Base-by-base conservation (phyloP, 2,113 vertebrate species). In the Mystacornis crossleyi region DNA sequence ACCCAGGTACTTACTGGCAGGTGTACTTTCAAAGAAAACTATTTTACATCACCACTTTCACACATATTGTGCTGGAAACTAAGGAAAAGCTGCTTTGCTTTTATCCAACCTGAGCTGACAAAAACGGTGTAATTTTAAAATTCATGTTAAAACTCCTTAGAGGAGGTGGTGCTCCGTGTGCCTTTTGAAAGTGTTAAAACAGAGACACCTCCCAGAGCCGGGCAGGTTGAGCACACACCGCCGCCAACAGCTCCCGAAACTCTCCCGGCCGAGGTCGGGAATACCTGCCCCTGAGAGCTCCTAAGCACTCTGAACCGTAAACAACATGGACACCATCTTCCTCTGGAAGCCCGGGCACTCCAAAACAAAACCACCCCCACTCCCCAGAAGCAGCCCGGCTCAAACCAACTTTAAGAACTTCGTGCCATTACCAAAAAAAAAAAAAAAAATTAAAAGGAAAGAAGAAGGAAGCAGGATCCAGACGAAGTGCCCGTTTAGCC, bases 251-350 rank as follows among this genome's bases (percentile, higher is more conserved):
- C 84, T 66, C 54, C 87, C 12, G 72, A 60, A 91, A 86, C 87
- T 69, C 84, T 48, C 50, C 36, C 36, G 72, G 54, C 40, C 50
- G 29, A 54, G 48, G 34, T 4, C 3, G 58, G 67, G 48, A 86
- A 72, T 18, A 42, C 48, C 74, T 33, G 34, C 13, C 36, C 36
- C 70, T 16, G 20, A 26, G 80, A 90, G 58, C 65, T 75, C 57
- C 70, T 17, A 0, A 43, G 36, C 72, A 4, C 57, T 40, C 7
- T 0, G 60, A 71, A 16, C 74, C 64, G 36, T 48, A 54, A 93
- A 95, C 91, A 95, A 83, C 72, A 90, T 20, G 82, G 87, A 71
- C 72, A 86, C 91, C 95, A 66, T 54, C 64, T 90, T 95, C 66
- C 80, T 12, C 55, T 0, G 9, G 69, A 34, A 89, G 60, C 10